Evolutionary conservation across 2,113 vertebrate species (phyloP).

Genomic region (Callaeas wilsoni): DNA sequence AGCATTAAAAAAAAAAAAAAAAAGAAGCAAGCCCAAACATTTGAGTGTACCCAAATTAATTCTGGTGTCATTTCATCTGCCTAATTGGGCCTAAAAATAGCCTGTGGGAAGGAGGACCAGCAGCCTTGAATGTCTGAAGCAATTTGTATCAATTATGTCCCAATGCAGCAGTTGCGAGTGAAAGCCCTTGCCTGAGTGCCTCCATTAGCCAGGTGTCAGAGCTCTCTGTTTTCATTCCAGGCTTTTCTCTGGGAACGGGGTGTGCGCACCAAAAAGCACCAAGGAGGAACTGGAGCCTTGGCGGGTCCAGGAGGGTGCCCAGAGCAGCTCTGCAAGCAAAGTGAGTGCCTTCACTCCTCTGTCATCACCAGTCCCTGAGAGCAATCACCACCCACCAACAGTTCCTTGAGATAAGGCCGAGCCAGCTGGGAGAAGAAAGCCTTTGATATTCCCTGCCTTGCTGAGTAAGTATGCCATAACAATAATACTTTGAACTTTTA

Average conservation of each 20-base stretch:
- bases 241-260: neutral
- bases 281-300: neutral
- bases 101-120: neutral
- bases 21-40: neutral
- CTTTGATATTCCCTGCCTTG: conserved; percentile 51
- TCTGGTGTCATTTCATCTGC: neutral
- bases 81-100: conserved; percentile 11
- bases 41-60: neutral
- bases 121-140: neutral
- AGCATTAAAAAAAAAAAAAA: neutral
- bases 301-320: neutral
- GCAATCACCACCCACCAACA: conserved; percentile 43
- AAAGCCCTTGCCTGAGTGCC: neutral
- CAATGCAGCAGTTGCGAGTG: neutral
- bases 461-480: conserved; percentile 45
- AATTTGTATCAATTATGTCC: conserved; percentile 38
- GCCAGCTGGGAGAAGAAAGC: conserved; percentile 38
- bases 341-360: neutral
- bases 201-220: neutral
- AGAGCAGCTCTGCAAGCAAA: neutral
- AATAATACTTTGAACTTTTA: conserved; percentile 49
- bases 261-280: neutral
- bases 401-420: conserved; percentile 22
- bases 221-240: neutral
- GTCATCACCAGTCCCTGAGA: conserved; percentile 9